These are phyloP conservation scores for Sphinx pinastri DNA, from an alignment of 2,888 invertebrate genomes.

Conservation along the genomic window DNA sequence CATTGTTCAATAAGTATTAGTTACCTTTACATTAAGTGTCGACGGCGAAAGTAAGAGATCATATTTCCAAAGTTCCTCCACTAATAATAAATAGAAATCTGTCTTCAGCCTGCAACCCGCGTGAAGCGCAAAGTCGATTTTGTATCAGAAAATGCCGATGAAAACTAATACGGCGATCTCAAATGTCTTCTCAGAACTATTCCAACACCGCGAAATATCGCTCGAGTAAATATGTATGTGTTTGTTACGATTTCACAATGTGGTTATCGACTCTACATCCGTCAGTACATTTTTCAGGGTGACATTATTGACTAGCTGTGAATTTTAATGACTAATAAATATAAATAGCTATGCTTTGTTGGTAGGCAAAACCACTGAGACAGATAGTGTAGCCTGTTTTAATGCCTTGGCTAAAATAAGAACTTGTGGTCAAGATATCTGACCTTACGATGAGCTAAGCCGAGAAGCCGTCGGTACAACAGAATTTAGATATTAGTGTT, in stretches of 20 bases:
- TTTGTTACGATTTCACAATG: conserved; percentile 24
- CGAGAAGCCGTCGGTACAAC: no score
- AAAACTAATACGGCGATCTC: conserved; percentile 70
- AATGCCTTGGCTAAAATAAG: no score
- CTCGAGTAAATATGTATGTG: conserved; percentile 25
- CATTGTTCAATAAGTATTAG: background rate
- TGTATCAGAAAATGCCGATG: conserved; percentile 57
- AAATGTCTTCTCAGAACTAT: conserved; percentile 54
- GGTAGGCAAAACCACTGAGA: conserved; percentile 8
- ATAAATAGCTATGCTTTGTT: conserved; percentile 18
- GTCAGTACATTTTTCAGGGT: conserved; percentile 25
- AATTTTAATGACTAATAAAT: conserved; percentile 16
- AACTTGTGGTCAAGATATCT: no score
- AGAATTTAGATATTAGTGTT: no score
- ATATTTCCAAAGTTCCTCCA: conserved; percentile 61
- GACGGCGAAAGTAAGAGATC: conserved; percentile 60
- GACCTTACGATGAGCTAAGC: no score
- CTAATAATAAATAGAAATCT: conserved; percentile 70
- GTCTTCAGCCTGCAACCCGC: conserved; percentile 55
- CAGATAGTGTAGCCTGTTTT: no score
- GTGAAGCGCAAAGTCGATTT: conserved; percentile 51
- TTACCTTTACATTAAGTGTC: conserved; percentile 36
- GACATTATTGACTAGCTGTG: conserved; percentile 18
- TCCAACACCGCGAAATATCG: conserved; percentile 31
- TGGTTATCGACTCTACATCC: conserved; percentile 26